Evolutionary conservation across 2,797 vertebrate species (phyloP), one percentile per base, ranked within the genome.

Genomic region (Darevskia nairensis): DNA sequence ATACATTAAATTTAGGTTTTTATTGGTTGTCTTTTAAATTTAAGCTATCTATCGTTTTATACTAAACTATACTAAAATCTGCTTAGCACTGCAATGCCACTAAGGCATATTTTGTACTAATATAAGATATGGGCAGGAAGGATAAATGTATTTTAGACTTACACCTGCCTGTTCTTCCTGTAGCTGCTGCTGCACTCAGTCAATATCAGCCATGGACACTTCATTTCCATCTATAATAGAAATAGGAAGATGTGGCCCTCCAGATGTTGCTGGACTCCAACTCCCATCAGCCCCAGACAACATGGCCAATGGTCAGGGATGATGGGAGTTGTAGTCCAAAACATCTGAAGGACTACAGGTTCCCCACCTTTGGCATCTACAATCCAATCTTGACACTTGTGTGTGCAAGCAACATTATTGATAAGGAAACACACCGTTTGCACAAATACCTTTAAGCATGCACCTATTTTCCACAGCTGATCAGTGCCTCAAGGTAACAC

Each of bases 1-100:
- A 13, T 76, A 77, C 79, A 86, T 69, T n/a, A 69, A 55, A 69
- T 39, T 19, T 79, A 79, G 76, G 32, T 69, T 76, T 74, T 76
- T 61, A 39, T 39, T 17, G 32, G 29, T 11, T 39, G n/a, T 74
- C n/a, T 74, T 72, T 85, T 77, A 66, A 85, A 64, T 85, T 68
- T 32, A 32, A 77, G 13, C 59, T 66, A 13, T 25, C 39, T n/a
- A 13, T 27, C 32, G 13, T 32, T 79, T 68, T 50, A 46, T 79
- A 81, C 46, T 50, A 84, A 75, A 59, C 46, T 50, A 50, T 79
- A 81, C 46, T 55, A 84, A 75, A 59, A 21, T 27, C 39, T 61
- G 8, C 13, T 32, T 46, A 76, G 55, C 25, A 75, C 35, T 41
- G 59, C n/a, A 29, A 71, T 71, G 13, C 29, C n/a, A 29, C 68